Evolutionary conservation across 2,888 invertebrate genomes (phyloP), one percentile per base, ranked within the genome.

Genomic region (Idaea straminata): DNA sequence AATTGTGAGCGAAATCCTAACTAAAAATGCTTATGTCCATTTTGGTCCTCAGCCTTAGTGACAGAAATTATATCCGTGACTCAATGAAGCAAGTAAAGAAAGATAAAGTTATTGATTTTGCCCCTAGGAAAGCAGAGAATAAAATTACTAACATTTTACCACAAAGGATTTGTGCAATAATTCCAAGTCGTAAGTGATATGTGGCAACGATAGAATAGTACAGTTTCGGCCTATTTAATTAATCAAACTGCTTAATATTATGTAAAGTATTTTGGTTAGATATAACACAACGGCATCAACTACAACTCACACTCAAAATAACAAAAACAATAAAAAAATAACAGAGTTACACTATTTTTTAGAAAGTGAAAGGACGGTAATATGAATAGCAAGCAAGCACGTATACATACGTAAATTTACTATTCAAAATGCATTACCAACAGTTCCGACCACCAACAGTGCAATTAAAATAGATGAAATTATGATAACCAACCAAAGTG

Each of bases 311-410:
- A 64, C 65, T 68, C 66, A 68, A 64, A 67, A 69, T 68, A 67
- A 61, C 4, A 47, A 13, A 47, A 47, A 47, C 47, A 47, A 47
- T 47, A 47, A 57, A 69, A n/a, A 71, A 71, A 69, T 64, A 68
- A 69, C 66, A 63, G 62, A 58, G 61, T 61, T 61, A 66, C 60
- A 68, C 63, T 64, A 64, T 60, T 66, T 69, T 72, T 65, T 72
- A 74, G 72, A 77, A 77, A 77, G 77, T 77, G 76, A 77, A 76
- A 77, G 77, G 77, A 70, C 67, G 66, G 70, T 63, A 66, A 69
- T 73, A 66, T 70, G 65, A 64, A 65, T 64, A 64, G 61, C 68
- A 62, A 59, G 58, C 58, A 58, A 15, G 25, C 25, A 34, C 34
- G 59, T 59, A 59, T 34, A 25, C 13, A 59, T 15, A 59, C 34